phyloP scores from a whole-genome alignment of 2,888 invertebrate species.

The Leptinotarsa juncta region DNA sequence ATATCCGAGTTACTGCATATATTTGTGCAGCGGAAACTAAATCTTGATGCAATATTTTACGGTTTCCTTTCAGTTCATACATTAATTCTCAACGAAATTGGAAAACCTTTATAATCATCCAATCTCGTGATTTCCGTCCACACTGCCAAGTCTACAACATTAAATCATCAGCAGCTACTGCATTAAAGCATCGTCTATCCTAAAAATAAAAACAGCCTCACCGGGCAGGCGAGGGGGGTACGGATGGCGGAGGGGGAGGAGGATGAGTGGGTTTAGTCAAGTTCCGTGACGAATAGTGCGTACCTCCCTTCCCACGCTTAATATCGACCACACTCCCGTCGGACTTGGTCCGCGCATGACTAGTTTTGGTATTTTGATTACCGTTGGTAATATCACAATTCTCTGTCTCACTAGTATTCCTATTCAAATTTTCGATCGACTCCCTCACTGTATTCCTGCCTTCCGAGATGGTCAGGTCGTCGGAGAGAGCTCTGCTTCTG shows the following conservation, averaged over 20 bases:
- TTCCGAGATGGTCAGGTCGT: conserved; percentile 20
- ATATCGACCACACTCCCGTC: conserved; percentile 65
- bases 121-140: too few relatives aligned
- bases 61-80: too few relatives aligned
- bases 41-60: too few relatives aligned
- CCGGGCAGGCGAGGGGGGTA: not conserved
- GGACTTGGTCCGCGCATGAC: conserved; percentile 64
- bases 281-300: conserved; percentile 49
- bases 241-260: conserved; percentile 64
- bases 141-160: not conserved
- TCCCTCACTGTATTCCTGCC: conserved; percentile 43
- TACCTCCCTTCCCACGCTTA: conserved; percentile 29
- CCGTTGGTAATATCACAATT: conserved; percentile 53
- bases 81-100: too few relatives aligned
- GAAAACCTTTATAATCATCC: too few relatives aligned
- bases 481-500: conserved; percentile 21
- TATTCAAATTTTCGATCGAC: conserved; percentile 51
- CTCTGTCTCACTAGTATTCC: conserved; percentile 55
- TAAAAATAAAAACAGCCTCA: not conserved
- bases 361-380: conserved; percentile 52
- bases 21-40: too few relatives aligned
- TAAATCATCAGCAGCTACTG: conserved; percentile 2
- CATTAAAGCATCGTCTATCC: not conserved
- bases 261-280: conserved; percentile 64
- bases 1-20: too few relatives aligned